Conservation (phyloP, 2,888 invertebrate genomes). For the Drosophila macrothrix region DNA sequence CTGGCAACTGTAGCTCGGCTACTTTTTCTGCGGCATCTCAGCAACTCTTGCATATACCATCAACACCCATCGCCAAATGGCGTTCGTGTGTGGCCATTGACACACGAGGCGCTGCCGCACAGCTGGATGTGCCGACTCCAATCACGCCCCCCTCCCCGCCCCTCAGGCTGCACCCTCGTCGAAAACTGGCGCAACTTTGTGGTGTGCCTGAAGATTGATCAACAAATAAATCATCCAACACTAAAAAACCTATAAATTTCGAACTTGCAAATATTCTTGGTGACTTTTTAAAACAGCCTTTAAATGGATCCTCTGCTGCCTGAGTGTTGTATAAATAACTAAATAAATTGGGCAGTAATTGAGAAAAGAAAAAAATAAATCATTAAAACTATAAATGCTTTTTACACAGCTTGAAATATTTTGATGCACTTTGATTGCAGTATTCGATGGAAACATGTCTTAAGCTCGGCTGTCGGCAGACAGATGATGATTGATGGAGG, state of each 20-base stretch:
- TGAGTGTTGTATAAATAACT: neutral
- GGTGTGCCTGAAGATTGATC: conserved; percentile 25
- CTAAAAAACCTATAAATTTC: neutral
- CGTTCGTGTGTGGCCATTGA: conserved; percentile 78
- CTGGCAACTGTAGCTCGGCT: conserved; percentile 15
- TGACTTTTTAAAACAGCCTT: neutral
- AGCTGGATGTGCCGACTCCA: conserved; percentile 56
- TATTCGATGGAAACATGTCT: no score
- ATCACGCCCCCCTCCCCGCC: neutral
- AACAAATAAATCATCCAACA: neutral
- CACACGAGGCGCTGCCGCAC: conserved; percentile 77
- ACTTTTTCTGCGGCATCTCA: conserved; percentile 4
- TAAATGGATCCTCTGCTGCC: neutral
- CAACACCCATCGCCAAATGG: conserved; percentile 78
- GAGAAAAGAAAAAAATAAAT: neutral
- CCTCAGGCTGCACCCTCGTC: neutral
- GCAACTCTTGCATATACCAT: conserved; percentile 60
- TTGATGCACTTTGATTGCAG: neutral
- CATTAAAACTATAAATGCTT: neutral
- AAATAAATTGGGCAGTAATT: neutral
- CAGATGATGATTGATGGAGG: neutral
- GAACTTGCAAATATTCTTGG: neutral
- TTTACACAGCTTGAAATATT: neutral
- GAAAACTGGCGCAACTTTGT: neutral
- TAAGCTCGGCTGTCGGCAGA: neutral